These are phyloP conservation scores for Eupsilia transversa DNA, from an alignment of 2,888 invertebrate genomes.

Conservation along the genomic window DNA sequence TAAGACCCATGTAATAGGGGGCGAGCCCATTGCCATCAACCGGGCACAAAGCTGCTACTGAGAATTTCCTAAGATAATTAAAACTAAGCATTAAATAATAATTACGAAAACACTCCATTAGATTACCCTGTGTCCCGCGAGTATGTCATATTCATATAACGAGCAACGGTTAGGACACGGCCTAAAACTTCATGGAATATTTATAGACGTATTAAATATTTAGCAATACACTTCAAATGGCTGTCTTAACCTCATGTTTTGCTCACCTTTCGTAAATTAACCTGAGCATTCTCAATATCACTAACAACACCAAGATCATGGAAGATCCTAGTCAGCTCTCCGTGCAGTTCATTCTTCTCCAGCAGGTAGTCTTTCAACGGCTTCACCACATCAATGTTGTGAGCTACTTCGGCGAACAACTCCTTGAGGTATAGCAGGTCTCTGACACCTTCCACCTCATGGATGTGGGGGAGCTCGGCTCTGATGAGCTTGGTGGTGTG, in stretches of 20 bases:
- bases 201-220: no score
- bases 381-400: slow-evolving; percentile 74
- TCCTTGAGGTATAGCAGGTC: slow-evolving; percentile 75
- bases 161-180: no score
- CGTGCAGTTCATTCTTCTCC: slow-evolving; percentile 57
- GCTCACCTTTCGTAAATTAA: slow-evolving; percentile 76
- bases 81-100: no score
- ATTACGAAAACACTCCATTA: no score
- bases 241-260: neutral
- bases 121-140: no score
- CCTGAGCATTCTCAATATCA: slow-evolving; percentile 71
- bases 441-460: slow-evolving; percentile 80
- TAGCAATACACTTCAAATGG: no score
- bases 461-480: slow-evolving; percentile 81
- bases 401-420: slow-evolving; percentile 75
- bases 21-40: no score
- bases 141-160: no score
- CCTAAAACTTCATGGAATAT: no score
- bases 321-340: slow-evolving; percentile 65
- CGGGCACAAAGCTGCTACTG: no score
- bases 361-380: slow-evolving; percentile 73
- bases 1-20: neutral
- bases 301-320: slow-evolving; percentile 64
- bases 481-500: slow-evolving; percentile 77
- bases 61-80: no score